Conservation (phyloP, 2,888 invertebrate genomes). For the Cacoxenus indagator region DNA sequence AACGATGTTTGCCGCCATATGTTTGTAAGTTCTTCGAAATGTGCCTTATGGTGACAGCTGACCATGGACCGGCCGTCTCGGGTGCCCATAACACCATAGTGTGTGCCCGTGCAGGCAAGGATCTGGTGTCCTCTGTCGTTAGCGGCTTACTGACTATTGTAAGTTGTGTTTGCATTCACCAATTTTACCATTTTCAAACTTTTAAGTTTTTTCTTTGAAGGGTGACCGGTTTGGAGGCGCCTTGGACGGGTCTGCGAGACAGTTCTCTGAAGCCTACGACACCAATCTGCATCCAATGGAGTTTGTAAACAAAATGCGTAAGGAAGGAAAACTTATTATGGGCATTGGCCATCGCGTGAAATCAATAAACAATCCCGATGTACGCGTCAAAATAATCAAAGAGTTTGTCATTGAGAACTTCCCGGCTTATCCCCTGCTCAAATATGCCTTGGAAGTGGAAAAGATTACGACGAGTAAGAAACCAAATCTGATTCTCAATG, state of each 20-base stretch:
- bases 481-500: conserved; percentile 99
- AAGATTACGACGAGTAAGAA: conserved; percentile 99
- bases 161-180: conserved; percentile 67
- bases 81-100: conserved; percentile 99
- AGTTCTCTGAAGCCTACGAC: conserved; percentile 97
- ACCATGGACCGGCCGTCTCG: conserved; percentile 98
- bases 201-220: conserved; percentile 73
- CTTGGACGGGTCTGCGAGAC: conserved; percentile 95
- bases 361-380: conserved; percentile 98
- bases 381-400: conserved; percentile 96
- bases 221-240: conserved; percentile 99
- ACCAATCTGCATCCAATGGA: conserved; percentile 95
- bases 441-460: conserved; percentile 97
- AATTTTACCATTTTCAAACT: neutral
- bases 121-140: conserved; percentile 94
- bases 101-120: conserved; percentile 96
- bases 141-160: conserved; percentile 97
- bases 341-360: conserved; percentile 96
- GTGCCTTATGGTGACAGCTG: conserved; percentile 98
- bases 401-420: conserved; percentile 95
- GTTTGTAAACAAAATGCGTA: conserved; percentile 97
- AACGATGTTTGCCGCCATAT: conserved; percentile 92
- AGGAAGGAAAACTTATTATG: conserved; percentile 98
- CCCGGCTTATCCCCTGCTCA: conserved; percentile 93
- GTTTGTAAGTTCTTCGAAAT: conserved; percentile 98